Conservation (phyloP, 2,797 vertebrate species). For the Natrix natrix region DNA sequence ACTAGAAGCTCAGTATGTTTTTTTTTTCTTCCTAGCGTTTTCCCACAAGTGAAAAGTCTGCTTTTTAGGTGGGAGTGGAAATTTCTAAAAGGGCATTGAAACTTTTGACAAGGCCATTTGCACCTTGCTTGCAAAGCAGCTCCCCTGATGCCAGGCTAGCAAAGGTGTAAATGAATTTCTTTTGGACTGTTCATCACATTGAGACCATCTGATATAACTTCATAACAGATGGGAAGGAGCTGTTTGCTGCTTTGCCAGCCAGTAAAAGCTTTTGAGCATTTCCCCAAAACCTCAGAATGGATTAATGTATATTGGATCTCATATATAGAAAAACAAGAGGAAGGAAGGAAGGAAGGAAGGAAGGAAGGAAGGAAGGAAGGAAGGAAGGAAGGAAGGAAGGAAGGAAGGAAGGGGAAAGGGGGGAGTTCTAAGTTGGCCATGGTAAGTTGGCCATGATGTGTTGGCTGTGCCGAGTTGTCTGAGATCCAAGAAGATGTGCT, state of each 20-base stretch:
- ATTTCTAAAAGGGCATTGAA: conserved; percentile 24
- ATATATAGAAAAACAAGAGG: neutral
- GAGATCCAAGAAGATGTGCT: neutral
- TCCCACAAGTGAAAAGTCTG: neutral
- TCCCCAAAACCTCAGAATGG: neutral
- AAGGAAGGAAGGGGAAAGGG: too few relatives aligned
- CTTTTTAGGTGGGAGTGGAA: neutral
- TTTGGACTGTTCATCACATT: conserved; percentile 4
- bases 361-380: too few relatives aligned
- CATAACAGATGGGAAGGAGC: conserved; percentile 17
- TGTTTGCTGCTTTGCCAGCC: conserved; percentile 14
- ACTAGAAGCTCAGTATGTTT: neutral
- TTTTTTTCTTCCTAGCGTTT: neutral
- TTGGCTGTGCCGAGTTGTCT: neutral
- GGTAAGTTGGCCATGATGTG: neutral
- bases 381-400: too few relatives aligned
- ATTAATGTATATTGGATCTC: neutral
- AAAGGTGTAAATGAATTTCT: conserved; percentile 40
- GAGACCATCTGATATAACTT: conserved; percentile 1
- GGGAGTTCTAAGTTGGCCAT: neutral
- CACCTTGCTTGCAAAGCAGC: conserved; percentile 21
- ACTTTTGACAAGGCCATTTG: conserved; percentile 36
- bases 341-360: neutral
- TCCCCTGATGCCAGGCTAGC: conserved; percentile 4
- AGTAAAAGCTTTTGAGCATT: neutral